phyloP scores from a whole-genome alignment of 1,140 invertebrate genomes.

The Camponotus pennsylvanicus region DNA sequence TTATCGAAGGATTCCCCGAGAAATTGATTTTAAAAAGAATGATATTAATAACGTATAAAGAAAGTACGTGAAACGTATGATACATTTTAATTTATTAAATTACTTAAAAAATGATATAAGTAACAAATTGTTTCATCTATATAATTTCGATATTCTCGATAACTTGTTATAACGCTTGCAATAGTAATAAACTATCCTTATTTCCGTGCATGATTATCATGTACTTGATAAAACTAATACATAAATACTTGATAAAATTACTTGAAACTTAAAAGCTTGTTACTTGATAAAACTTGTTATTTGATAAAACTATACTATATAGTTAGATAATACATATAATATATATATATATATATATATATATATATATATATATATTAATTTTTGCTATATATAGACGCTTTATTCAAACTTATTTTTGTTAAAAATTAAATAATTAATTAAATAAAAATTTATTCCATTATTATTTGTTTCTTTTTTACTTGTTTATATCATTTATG shows the following conservation, averaged over 20 bases:
- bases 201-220: constrained; percentile 14
- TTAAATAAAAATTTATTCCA: not conserved
- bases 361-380: not conserved
- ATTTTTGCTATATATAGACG: not conserved
- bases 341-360: too few species aligned
- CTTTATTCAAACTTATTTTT: not conserved
- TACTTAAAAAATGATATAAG: not conserved
- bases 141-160: not conserved
- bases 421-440: not conserved
- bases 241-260: too few species aligned
- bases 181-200: not conserved
- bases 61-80: not conserved
- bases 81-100: not conserved
- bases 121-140: not conserved
- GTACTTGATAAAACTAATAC: not conserved
- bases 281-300: too few species aligned
- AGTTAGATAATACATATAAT: too few species aligned
- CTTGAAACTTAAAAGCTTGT: too few species aligned
- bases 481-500: not conserved
- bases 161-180: not conserved
- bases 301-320: too few species aligned
- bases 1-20: not conserved
- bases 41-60: not conserved
- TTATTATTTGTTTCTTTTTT: not conserved
- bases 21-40: not conserved